Evolutionary conservation across 2,113 vertebrate genomes (phyloP), one percentile per base, ranked within the genome.

Genomic region (Ctenomys sociabilis): DNA sequence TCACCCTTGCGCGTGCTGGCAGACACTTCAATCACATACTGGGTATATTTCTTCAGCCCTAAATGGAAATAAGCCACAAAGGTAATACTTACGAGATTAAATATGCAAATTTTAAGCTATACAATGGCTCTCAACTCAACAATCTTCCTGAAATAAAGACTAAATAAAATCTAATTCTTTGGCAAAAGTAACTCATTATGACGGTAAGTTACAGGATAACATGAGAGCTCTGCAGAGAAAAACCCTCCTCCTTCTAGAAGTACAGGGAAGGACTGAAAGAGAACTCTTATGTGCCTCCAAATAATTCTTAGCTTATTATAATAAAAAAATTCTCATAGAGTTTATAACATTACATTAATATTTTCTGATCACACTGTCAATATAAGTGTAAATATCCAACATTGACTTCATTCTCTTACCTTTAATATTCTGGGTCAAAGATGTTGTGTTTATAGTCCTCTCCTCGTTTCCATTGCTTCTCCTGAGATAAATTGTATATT

Each of bases 1-100:
- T 99, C 98, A 4, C 99, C 99, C 96, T 96, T 35, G 12, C 40
- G 7, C 4, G 99, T 99, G 90, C 98, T 99, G 73, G 99, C 98
- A 97, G 99, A 99, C 22, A 99, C 96, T 86, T 98, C 98, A 43
- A 98, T 64, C 32, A 96, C 87, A 75, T 99, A 99, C 21, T 97
- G 95, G 24, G 98, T 98, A 32, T 99, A 99, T 93, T 98, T 99
- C 92, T 97, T 98, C 95, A 99, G 97, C 88, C 97, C 99, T 99
- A 97, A 96, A 97, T 9, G 87, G 85, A 92, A 94, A 96, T 75
- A 90, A 21, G 89, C 90, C 73, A 89, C 17, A 8, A 86, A 59
- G 30, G 45, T 89, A 37, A 77, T 11, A 75, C n/a, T 73, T 81
- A 91, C 2, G 84, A 78, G 89, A 93, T 85, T 61, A 24, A 80